Conservation (phyloP, 2,113 vertebrate genomes). For the Gopherus flavomarginatus region DNA sequence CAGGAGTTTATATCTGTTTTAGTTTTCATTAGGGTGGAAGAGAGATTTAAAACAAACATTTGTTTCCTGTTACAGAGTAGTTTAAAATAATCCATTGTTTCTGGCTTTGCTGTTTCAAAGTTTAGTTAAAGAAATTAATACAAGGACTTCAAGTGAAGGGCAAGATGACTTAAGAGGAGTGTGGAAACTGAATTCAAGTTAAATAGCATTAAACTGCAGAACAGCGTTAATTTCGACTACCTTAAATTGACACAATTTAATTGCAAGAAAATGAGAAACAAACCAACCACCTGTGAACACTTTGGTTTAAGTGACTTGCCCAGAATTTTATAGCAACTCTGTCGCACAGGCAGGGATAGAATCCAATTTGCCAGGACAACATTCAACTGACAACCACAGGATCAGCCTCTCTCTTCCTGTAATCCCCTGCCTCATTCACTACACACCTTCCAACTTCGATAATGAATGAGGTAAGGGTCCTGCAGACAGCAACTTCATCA, state of each 20-base stretch:
- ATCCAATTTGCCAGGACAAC: background rate
- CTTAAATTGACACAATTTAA: background rate
- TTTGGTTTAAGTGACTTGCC: background rate
- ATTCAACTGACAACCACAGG: background rate
- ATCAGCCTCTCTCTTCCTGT: background rate
- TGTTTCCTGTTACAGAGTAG: slow-evolving; percentile 62
- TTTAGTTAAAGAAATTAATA: slow-evolving; percentile 43
- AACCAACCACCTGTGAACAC: background rate
- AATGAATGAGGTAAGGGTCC: background rate
- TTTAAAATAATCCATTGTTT: slow-evolving; percentile 49
- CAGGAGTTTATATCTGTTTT: background rate
- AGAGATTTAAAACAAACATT: slow-evolving; percentile 63
- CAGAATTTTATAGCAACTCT: background rate
- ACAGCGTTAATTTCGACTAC: background rate
- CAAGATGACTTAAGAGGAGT: background rate
- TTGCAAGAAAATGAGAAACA: background rate
- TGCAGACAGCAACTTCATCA: background rate
- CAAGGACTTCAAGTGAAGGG: background rate
- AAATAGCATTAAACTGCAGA: slow-evolving; percentile 16
- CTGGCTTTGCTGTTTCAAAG: slow-evolving; percentile 31
- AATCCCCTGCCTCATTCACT: background rate
- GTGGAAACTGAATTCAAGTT: background rate
- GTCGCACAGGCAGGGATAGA: background rate
- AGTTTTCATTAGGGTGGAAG: slow-evolving; percentile 33
- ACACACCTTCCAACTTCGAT: background rate